These are phyloP conservation scores for Cichlasoma orientale DNA, from an alignment of 2,797 vertebrate genomes.

Conservation along the genomic window DNA sequence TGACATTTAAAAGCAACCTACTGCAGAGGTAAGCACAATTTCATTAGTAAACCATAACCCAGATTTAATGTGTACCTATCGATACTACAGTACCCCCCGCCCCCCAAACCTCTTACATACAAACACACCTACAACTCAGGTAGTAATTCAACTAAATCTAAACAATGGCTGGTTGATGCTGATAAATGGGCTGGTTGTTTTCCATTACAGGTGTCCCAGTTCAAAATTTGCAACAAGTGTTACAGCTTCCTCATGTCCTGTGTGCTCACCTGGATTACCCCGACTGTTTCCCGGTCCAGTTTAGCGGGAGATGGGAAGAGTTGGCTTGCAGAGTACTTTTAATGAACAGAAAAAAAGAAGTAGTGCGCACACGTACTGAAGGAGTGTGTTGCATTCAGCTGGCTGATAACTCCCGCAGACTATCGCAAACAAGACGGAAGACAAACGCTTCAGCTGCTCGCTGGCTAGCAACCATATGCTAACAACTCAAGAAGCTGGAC, in stretches of 20 bases:
- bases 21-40: background rate
- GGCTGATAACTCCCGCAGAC: background rate
- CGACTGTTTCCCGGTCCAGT: slow-evolving; percentile 16
- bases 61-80: background rate
- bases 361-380: background rate
- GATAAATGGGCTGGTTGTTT: background rate
- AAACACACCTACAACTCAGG: background rate
- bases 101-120: background rate
- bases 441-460: slow-evolving; percentile 31
- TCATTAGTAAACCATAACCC: background rate
- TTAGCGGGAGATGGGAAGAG: background rate
- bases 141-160: background rate
- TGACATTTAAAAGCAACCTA: background rate
- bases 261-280: slow-evolving; percentile 10
- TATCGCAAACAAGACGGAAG: background rate
- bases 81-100: background rate
- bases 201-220: background rate
- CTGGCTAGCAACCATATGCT: slow-evolving; percentile 58
- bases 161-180: background rate
- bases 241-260: slow-evolving; percentile 2
- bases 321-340: slow-evolving; percentile 8
- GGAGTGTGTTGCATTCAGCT: background rate
- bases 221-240: slow-evolving; percentile 53
- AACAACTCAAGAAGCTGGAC: slow-evolving; percentile 63
- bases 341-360: background rate